phyloP scores from a whole-genome alignment of 1,140 invertebrate species.

The Nylanderia fulva region DNA sequence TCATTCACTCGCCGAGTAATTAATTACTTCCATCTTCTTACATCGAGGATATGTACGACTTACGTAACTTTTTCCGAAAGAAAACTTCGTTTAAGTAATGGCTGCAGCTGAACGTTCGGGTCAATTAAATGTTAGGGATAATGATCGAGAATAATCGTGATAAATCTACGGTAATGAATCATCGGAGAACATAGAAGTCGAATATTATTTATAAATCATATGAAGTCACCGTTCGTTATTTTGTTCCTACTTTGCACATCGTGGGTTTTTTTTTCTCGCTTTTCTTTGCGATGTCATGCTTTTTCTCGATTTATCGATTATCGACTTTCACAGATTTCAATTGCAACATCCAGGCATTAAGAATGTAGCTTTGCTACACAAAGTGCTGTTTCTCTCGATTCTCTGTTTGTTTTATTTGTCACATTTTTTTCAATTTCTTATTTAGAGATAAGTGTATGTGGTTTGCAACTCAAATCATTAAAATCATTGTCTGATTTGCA shows the following conservation, averaged over 20 bases:
- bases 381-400: neutral
- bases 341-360: neutral
- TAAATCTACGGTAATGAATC: constrained; percentile 7
- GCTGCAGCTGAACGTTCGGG: neutral
- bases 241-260: constrained; percentile 28
- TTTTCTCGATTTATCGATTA: constrained; percentile 6
- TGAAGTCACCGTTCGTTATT: neutral
- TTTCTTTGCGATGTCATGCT: neutral
- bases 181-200: neutral
- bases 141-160: neutral
- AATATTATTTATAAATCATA: constrained; percentile 32
- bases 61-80: neutral
- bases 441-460: neutral
- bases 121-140: constrained; percentile 21
- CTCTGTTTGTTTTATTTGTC: neutral
- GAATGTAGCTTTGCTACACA: neutral
- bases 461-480: neutral
- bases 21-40: neutral
- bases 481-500: neutral
- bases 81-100: neutral
- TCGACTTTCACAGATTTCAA: neutral
- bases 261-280: neutral
- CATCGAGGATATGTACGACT: no score
- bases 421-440: neutral
- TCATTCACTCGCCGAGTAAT: neutral